Percentiles rank a stretch among this genome's conserved stretches.
These are phyloP conservation scores for Ectropis grisescens DNA, from an alignment of 1,140 invertebrate species.

Conservation along the genomic window DNA sequence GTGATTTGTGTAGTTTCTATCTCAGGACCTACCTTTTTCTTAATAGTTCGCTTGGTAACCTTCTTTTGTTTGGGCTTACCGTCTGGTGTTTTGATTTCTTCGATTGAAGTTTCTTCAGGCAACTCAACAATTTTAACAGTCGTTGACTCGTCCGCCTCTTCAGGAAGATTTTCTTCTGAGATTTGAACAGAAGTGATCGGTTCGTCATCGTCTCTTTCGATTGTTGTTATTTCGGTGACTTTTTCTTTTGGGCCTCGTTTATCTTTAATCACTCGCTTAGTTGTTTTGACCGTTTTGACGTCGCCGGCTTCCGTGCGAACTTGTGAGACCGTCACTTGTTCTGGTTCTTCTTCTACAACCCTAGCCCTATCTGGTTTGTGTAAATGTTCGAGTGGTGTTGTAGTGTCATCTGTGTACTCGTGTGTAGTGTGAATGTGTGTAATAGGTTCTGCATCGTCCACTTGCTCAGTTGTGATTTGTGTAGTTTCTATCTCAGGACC, in stretches of 20 bases:
- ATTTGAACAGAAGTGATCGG: no score
- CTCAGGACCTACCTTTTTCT: no score
- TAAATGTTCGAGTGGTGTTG: constrained; percentile 1
- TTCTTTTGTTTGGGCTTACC: no score
- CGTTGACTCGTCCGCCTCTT: no score
- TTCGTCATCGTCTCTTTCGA: constrained; percentile 1
- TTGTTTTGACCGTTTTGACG: constrained; percentile 12
- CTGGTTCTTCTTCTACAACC: constrained; percentile 1
- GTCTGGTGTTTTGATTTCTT: no score
- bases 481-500: constrained; percentile 28
- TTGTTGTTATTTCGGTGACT: constrained; percentile 2
- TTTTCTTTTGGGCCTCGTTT: not conserved
- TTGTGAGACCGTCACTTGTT: constrained; percentile 22
- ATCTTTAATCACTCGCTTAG: constrained; percentile 17
- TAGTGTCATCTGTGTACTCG: constrained; percentile 1
- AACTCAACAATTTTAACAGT: no score
- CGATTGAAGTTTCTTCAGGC: no score
- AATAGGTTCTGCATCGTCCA: constrained; percentile 7
- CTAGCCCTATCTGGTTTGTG: not conserved
- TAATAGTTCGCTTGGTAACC: no score
- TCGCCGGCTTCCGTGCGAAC: constrained; percentile 12
- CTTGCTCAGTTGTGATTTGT: constrained; percentile 13
- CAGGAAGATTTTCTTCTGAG: no score
- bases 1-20: no score
- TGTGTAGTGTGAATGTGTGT: constrained; percentile 6